These are phyloP conservation scores for Drosophila neotestacea DNA, from an alignment of 2,888 invertebrate genomes.

Conservation along the genomic window DNA sequence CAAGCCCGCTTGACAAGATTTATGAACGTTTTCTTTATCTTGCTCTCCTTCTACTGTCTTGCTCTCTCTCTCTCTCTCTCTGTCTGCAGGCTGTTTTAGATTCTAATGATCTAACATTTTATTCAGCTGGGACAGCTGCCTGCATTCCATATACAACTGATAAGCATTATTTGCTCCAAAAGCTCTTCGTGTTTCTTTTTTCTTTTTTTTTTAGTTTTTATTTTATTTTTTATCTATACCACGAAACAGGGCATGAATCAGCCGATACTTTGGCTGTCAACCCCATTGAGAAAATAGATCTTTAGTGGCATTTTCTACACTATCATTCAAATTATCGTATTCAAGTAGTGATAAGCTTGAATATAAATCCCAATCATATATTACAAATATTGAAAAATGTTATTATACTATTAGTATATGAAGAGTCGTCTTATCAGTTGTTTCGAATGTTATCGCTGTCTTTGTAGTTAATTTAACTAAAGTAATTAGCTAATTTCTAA, in stretches of 20 bases:
- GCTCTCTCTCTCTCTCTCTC: not conserved
- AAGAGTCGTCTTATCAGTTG: not conserved
- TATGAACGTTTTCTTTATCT: constrained; percentile 1
- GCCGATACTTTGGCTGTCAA: constrained; percentile 5
- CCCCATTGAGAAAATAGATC: constrained; percentile 14
- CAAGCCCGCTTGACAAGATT: constrained; percentile 14
- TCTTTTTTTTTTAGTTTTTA: not conserved
- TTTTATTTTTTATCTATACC: constrained; percentile 36
- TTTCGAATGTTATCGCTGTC: not conserved
- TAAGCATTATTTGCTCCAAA: constrained; percentile 28
- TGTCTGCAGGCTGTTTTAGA: constrained; percentile 14
- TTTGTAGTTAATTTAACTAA: too few relatives aligned
- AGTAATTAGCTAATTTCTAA: not conserved
- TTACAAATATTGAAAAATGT: not conserved
- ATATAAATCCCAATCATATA: not conserved
- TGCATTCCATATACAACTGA: constrained; percentile 22
- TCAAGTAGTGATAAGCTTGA: constrained; percentile 4
- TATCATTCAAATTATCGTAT: not conserved
- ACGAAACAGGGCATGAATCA: constrained; percentile 38
- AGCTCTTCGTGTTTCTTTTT: not conserved
- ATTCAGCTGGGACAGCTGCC: not conserved
- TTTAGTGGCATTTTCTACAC: not conserved
- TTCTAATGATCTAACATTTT: constrained; percentile 29
- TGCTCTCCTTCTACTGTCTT: not conserved
- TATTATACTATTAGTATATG: too few relatives aligned